These are phyloP conservation scores for Petrosia ficiformis DNA, from an alignment of 37 sponge, comb jelly and placozoan genomes.

Conservation along the genomic window DNA sequence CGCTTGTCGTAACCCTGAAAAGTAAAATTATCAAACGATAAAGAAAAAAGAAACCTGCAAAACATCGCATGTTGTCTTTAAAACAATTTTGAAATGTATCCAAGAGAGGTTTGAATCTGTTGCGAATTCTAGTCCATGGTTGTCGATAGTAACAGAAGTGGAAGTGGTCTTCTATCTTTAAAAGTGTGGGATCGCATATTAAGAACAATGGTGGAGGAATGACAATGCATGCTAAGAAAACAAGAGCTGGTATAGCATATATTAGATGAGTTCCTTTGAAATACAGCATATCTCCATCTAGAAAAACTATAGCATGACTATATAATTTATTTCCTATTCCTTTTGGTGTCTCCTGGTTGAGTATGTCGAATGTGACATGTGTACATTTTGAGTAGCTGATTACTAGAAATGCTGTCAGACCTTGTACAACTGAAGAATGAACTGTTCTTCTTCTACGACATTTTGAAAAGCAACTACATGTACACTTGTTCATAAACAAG, in stretches of 20 bases:
- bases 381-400: conserved; percentile 45
- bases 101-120: background rate
- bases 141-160: background rate
- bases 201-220: background rate
- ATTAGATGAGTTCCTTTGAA: background rate
- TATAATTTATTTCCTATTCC: background rate
- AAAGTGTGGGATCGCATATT: background rate
- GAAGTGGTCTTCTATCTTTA: background rate
- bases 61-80: background rate
- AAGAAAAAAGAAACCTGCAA: background rate
- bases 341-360: background rate
- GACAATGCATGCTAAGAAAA: background rate
- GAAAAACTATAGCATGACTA: background rate
- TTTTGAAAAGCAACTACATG: background rate
- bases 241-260: conserved; percentile 1
- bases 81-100: conserved; percentile 1
- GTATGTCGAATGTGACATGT: conserved; percentile 26
- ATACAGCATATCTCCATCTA: background rate
- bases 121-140: background rate
- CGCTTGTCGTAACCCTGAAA: background rate
- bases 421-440: conserved; percentile 11
- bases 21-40: background rate
- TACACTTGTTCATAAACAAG: background rate
- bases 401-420: conserved; percentile 37
- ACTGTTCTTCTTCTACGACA: background rate